Evolutionary conservation across 2,113 vertebrate genomes (phyloP).

Genomic region (Heptranchias perlo): DNA sequence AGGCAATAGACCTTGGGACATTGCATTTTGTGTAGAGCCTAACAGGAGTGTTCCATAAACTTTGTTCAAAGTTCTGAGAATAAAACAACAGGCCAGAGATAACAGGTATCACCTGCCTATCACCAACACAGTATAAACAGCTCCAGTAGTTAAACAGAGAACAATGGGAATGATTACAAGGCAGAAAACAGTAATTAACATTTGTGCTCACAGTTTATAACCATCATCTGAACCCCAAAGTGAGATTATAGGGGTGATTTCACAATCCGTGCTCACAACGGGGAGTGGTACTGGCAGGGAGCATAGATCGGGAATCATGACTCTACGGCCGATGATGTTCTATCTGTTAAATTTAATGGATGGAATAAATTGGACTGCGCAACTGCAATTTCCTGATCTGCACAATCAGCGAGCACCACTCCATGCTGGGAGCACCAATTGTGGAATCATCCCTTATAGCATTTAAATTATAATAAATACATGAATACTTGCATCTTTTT

Average conservation of each 20-base stretch:
- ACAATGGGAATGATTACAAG: neutral
- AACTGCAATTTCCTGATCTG: too few relatives aligned
- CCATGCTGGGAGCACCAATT: too few relatives aligned
- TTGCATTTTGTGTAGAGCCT: neutral
- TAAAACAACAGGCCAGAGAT: neutral
- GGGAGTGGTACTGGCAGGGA: too few relatives aligned
- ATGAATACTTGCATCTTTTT: too few relatives aligned
- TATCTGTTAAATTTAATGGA: too few relatives aligned
- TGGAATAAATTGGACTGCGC: too few relatives aligned
- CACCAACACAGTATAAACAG: neutral
- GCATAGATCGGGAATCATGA: too few relatives aligned
- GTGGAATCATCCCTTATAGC: too few relatives aligned
- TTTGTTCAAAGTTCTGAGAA: slow-evolving; percentile 7
- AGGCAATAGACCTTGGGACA: neutral
- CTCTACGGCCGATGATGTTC: too few relatives aligned
- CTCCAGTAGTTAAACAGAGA: neutral
- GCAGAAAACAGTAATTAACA: neutral
- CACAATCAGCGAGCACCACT: too few relatives aligned
- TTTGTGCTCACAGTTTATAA: neutral
- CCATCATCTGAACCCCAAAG: neutral
- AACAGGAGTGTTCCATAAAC: neutral
- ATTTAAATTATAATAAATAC: too few relatives aligned
- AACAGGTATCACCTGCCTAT: neutral
- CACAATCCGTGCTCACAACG: too few relatives aligned
- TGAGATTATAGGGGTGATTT: neutral